These are phyloP conservation scores for Gymnosoma rotundatum DNA, from an alignment of 2,888 invertebrate genomes.

Conservation along the genomic window DNA sequence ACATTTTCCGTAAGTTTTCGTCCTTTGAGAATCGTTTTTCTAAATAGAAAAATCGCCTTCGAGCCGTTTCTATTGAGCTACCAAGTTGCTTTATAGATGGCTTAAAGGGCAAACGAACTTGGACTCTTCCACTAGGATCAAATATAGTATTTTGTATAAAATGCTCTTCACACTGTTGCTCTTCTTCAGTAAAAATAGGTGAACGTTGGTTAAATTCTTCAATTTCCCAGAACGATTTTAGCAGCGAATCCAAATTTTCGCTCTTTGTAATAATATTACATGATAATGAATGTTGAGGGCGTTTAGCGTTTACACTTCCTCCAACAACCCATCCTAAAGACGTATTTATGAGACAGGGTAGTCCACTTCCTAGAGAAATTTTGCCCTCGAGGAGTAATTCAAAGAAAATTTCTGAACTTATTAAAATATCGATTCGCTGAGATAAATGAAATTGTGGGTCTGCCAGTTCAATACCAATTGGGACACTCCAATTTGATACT, in stretches of 20 bases:
- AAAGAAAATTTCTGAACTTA: constrained; percentile 25
- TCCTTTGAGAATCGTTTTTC: constrained; percentile 44
- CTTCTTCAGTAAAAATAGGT: constrained; percentile 7
- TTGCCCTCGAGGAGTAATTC: constrained; percentile 43
- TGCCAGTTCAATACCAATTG: constrained; percentile 9
- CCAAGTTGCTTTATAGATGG: not conserved
- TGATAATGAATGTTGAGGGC: not conserved
- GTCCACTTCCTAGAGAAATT: constrained; percentile 18
- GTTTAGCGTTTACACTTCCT: not conserved
- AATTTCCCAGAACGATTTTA: constrained; percentile 35
- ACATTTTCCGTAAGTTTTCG: constrained; percentile 24
- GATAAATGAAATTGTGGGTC: constrained; percentile 13
- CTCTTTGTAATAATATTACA: constrained; percentile 22
- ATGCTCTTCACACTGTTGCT: constrained; percentile 9
- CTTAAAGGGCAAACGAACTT: not conserved
- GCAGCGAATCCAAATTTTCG: constrained; percentile 5
- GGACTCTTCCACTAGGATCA: no score
- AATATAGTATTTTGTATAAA: no score
- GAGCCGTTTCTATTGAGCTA: constrained; percentile 31
- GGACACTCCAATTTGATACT: not conserved
- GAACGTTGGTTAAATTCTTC: constrained; percentile 23
- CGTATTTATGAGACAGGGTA: constrained; percentile 31
- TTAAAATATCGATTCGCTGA: constrained; percentile 11
- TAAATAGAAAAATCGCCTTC: constrained; percentile 32
- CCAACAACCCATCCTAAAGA: constrained; percentile 32